phyloP scores from a whole-genome alignment of 2,888 invertebrate species.

The Idaea aversata region DNA sequence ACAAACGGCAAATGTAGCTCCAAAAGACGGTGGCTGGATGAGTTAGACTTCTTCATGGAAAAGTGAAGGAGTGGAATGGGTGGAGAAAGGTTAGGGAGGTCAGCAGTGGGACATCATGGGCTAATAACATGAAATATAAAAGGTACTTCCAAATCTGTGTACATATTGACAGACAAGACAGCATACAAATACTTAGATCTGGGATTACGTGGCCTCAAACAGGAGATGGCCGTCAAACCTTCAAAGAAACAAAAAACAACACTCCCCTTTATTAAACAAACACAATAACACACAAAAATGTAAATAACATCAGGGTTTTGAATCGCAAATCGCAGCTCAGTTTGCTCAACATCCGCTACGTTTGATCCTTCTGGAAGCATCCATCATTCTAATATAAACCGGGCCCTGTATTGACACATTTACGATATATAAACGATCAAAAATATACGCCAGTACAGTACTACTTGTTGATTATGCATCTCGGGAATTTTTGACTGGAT shows the following conservation, averaged over 20 bases:
- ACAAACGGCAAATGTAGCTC: too few relatives aligned
- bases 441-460: constrained; percentile 16
- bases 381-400: constrained; percentile 33
- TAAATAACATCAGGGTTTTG: constrained; percentile 13
- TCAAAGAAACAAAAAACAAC: neutral
- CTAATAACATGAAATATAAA: too few relatives aligned
- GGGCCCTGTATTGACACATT: constrained; percentile 45
- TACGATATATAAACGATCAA: constrained; percentile 32
- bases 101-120: too few relatives aligned
- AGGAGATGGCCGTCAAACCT: constrained; percentile 1
- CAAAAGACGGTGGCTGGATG: too few relatives aligned
- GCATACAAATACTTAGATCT: neutral
- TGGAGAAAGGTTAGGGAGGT: too few relatives aligned
- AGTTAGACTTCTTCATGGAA: too few relatives aligned
- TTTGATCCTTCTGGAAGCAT: constrained; percentile 44
- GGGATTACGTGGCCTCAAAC: neutral
- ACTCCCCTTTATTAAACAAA: neutral
- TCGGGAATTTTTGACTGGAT: neutral
- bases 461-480: neutral
- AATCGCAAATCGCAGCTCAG: constrained; percentile 23
- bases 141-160: too few relatives aligned
- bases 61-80: too few relatives aligned
- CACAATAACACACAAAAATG: constrained; percentile 9
- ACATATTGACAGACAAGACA: too few relatives aligned
- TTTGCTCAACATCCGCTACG: constrained; percentile 28